Evolutionary conservation across 2,113 vertebrate species (phyloP), one percentile per base, ranked within the genome.

Genomic region (Orthochromis indermauri): DNA sequence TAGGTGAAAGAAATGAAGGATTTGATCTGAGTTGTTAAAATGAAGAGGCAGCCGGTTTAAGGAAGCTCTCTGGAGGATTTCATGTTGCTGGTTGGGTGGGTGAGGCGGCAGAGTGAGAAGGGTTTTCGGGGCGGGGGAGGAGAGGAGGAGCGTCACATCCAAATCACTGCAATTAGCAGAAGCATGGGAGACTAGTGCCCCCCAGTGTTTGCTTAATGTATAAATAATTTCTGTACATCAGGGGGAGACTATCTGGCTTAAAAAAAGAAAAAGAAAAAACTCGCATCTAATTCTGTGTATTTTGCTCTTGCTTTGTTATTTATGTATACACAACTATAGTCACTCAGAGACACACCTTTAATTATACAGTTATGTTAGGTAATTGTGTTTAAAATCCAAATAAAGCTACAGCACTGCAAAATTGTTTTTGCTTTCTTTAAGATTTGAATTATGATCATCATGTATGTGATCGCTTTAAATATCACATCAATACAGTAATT

Each of bases 171-270:
- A 94, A 94, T 94, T 91, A 93, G 80, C 28, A 31, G 66, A 92
- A 93, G 90, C 87, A 82, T n/a, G 92, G 92, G 88, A 93, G 91
- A 91, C 73, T 91, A 95, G 89, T 94, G 95, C 91, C 94, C 93
- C 90, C 95, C 59, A 94, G 95, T 94, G 95, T 89, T 88, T 26
- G 76, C 81, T 63, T 51, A n/a, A 33, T 84, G 26, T 84, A 84
- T 80, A 73, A 88, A 87, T 82, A 57, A 37, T 61, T 28, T 85
- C 28, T 26, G 14, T 42, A 24, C 84, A 31, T 19, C 82, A 54
- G 17, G 45, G 79, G 71, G 78, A 90, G 17, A 31, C 2, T 13
- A 21, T 55, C 54, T 55, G 12, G 61, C 54, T 71, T 78, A 4
- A 17, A 73, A 42, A 73, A 45, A 10, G 8, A 10, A 47, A 42